A percentile compares a stretch with the other conserved stretches of the same genome.
These are phyloP conservation scores for Eurytoma californica DNA, from an alignment of 2,888 invertebrate genomes.

Conservation along the genomic window DNA sequence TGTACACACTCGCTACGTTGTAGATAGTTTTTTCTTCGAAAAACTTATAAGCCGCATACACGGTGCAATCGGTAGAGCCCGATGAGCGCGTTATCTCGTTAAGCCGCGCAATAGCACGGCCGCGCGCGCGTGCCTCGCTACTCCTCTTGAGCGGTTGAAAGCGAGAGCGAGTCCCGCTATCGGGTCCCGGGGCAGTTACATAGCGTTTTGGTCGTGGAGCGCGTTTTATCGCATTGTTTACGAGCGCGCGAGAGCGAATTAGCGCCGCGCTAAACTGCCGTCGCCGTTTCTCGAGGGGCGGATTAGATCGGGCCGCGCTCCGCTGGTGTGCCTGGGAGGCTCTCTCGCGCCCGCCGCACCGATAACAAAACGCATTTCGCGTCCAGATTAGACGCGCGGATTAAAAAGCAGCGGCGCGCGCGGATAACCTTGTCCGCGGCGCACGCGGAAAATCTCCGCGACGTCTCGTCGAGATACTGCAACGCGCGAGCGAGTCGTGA, in stretches of 20 bases:
- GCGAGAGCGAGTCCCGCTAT: slow-evolving; percentile 42
- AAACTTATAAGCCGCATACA: too few species aligned
- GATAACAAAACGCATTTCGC: neutral
- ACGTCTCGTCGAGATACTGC: too few species aligned
- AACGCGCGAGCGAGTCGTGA: neutral
- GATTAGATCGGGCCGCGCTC: neutral
- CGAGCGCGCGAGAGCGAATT: slow-evolving; percentile 21
- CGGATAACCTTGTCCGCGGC: neutral
- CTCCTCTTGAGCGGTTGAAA: slow-evolving; percentile 24
- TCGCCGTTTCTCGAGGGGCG: neutral
- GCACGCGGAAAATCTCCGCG: neutral
- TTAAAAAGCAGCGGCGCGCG: neutral
- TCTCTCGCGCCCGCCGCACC: neutral
- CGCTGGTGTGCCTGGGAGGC: too few species aligned
- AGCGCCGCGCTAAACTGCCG: slow-evolving; percentile 18
- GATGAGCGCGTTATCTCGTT: neutral
- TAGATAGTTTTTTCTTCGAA: too few species aligned
- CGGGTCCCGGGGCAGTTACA: neutral
- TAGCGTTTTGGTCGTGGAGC: neutral
- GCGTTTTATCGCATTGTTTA: slow-evolving; percentile 32
- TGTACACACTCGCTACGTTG: too few species aligned
- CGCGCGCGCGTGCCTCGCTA: neutral
- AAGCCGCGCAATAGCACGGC: neutral
- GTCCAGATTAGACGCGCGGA: slow-evolving; percentile 18
- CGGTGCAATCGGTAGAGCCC: too few species aligned